These are phyloP conservation scores for Falco peregrinus DNA, from an alignment of 2,797 vertebrate species.

Conservation along the genomic window DNA sequence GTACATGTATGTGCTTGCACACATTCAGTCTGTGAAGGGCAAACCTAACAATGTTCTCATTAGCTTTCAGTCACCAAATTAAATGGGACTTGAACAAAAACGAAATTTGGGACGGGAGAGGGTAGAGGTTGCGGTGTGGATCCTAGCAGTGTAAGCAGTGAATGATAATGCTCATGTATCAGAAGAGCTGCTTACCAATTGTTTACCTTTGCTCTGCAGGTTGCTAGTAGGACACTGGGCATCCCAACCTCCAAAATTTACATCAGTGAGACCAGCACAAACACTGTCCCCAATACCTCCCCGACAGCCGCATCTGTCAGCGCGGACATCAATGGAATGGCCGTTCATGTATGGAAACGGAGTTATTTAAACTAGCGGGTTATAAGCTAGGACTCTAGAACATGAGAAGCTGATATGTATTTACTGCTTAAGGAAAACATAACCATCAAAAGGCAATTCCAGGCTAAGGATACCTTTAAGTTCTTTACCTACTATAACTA, in stretches of 20 bases:
- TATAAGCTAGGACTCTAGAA: neutral
- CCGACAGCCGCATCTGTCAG: conserved; percentile 92
- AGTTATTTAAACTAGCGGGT: neutral
- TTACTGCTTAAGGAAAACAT: neutral
- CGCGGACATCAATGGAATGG: conserved; percentile 92
- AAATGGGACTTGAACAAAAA: neutral
- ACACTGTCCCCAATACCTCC: conserved; percentile 91
- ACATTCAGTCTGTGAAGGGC: neutral
- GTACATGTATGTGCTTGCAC: neutral
- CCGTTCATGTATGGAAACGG: conserved; percentile 77
- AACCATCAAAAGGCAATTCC: neutral
- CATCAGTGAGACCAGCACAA: conserved; percentile 94
- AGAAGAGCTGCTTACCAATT: neutral
- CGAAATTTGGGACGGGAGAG: neutral
- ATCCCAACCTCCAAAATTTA: conserved; percentile 87
- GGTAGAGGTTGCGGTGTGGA: neutral
- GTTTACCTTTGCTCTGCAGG: conserved; percentile 73
- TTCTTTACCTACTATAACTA: neutral
- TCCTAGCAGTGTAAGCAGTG: neutral
- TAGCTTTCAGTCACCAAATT: neutral
- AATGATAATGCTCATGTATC: neutral
- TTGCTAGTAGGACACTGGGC: conserved; percentile 87
- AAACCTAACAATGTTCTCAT: neutral
- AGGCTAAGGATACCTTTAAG: neutral
- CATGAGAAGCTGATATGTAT: neutral